Evolutionary conservation across 2,797 vertebrate genomes (phyloP), one percentile per base, ranked within the genome.

Genomic region (Cirrhinus molitorella): DNA sequence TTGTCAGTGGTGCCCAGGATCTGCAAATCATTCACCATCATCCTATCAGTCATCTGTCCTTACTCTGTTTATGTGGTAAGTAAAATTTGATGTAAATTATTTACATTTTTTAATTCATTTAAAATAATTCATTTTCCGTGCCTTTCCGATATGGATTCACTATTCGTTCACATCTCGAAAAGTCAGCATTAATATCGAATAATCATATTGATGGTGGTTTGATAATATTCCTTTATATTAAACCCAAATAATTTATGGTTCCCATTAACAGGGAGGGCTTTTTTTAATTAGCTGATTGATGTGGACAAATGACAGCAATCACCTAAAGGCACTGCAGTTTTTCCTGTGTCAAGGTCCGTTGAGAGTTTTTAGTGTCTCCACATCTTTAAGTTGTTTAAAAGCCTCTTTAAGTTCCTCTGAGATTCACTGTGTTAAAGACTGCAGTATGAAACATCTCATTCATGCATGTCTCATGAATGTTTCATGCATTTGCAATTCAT

Each of bases 401-500:
- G n/a, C 21, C 23, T n/a, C 13, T 67, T 47, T 43, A 14, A 49
- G 0, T 13, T 80, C 25, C 79, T 10, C 72, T 17, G 37, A 67
- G 31, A 73, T 49, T 23, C 55, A 17, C 57, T 40, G 31, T 55
- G 59, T 68, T 13, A 81, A 28, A 71, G 28, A 23, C 21, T 43
- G 45, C 45, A n/a, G 23, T 55, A 72, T 34, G 61, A 47, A 57
- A 70, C 67, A 79, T 31, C 21, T 34, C 28, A 31, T 80, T 67
- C 77, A 61, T 61, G 61, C 55, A 34, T 53, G 66, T 78, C 74
- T 55, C 28, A 76, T 72, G 10, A 73, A 80, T 63, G 55, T 57
- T 85, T 65, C 81, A 84, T 23, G 57, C n/a, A 74, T 76, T 85
- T 77, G 59, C 80, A 78, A 75, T 51, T 80, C 53, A 76, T 87